Percentiles rank a stretch among this genome's conserved stretches.
phyloP scores from a whole-genome alignment of 1,140 invertebrate species.

The Antheraea mylitta region DNA sequence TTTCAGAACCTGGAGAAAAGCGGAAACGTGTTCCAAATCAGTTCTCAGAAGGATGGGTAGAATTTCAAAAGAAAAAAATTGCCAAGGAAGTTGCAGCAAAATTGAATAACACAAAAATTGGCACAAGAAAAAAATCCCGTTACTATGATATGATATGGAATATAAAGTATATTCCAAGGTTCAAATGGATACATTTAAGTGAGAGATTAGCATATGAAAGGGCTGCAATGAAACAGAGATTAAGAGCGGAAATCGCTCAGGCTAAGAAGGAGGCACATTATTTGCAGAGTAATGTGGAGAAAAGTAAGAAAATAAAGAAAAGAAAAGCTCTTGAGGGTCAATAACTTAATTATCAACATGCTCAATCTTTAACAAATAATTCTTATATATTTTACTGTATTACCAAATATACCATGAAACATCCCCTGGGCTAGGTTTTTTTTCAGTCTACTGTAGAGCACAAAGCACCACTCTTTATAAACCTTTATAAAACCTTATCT shows the following conservation, averaged over 20 bases:
- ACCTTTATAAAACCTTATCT: no score
- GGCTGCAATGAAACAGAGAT: constrained; percentile 91
- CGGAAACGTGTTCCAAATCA: constrained; percentile 79
- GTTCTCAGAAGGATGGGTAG: constrained; percentile 98
- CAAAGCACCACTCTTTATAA: no score
- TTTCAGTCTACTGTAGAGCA: no score
- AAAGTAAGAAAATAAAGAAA: constrained; percentile 84
- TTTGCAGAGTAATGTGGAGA: constrained; percentile 90
- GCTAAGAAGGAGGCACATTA: constrained; percentile 94
- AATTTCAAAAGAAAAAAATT: constrained; percentile 93
- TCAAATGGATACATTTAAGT: constrained; percentile 97
- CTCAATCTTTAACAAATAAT: no score
- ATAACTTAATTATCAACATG: constrained; percentile 14
- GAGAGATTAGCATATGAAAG: constrained; percentile 96
- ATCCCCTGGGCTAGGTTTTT: no score
- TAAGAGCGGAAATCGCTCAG: constrained; percentile 93
- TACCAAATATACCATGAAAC: no score
- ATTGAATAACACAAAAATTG: constrained; percentile 93
- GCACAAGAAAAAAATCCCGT: constrained; percentile 90
- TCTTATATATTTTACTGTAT: no score
- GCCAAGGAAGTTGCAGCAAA: constrained; percentile 91
- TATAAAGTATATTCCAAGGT: constrained; percentile 96
- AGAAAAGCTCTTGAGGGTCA: constrained; percentile 28
- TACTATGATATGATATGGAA: constrained; percentile 96
- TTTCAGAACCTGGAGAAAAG: constrained; percentile 79